These are phyloP conservation scores for Tiliacea aurago DNA, from an alignment of 2,888 invertebrate species.

Conservation along the genomic window DNA sequence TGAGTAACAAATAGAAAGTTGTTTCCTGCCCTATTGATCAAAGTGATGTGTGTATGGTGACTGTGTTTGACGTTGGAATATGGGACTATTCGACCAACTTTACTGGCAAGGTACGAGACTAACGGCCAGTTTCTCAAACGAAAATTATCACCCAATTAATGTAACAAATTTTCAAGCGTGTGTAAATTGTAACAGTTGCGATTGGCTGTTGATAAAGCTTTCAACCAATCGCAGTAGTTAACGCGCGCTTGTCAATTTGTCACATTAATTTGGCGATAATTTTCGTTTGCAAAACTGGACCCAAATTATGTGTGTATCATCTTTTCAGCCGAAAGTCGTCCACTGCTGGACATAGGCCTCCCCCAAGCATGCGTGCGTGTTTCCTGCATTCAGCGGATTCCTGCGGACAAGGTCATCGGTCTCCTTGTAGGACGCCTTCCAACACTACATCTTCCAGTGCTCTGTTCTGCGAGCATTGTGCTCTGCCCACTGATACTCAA, in stretches of 20 bases:
- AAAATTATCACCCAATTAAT: background rate
- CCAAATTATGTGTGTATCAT: too few species aligned
- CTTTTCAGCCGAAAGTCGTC: too few species aligned
- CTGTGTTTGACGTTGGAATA: conserved; percentile 42
- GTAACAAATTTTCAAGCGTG: background rate
- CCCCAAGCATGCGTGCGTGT: too few species aligned
- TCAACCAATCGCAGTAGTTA: background rate
- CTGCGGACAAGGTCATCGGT: too few species aligned
- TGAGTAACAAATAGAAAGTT: conserved; percentile 72
- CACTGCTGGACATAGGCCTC: too few species aligned
- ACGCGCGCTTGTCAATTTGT: background rate
- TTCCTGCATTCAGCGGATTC: too few species aligned
- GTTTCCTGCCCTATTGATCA: conserved; percentile 82
- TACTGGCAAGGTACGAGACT: too few species aligned
- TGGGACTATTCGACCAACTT: background rate
- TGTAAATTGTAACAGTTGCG: background rate
- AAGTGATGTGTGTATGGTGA: conserved; percentile 70
- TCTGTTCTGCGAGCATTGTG: too few species aligned
- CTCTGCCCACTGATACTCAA: too few species aligned
- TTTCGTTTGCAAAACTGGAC: background rate
- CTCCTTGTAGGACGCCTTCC: too few species aligned
- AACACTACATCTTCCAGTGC: too few species aligned
- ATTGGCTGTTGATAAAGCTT: background rate
- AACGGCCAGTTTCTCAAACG: background rate
- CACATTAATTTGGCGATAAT: too few species aligned